These are phyloP conservation scores for Phoxinus phoxinus DNA, from an alignment of 2,113 vertebrate species.

Conservation along the genomic window DNA sequence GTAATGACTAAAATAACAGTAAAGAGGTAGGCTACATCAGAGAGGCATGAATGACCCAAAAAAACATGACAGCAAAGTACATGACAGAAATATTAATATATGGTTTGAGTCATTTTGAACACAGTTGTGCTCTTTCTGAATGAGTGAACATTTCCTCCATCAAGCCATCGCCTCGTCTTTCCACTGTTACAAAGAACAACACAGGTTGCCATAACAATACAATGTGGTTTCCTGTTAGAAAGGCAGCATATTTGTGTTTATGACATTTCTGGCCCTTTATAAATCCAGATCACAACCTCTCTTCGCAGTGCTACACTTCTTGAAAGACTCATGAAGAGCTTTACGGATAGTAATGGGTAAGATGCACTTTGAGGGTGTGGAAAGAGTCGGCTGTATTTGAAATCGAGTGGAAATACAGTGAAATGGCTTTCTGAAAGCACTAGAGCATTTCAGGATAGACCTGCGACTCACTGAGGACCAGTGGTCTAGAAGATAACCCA, in stretches of 20 bases:
- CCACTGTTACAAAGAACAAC: constrained; percentile 60
- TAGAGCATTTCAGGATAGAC: not conserved
- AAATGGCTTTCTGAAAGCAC: not conserved
- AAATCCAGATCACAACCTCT: constrained; percentile 17
- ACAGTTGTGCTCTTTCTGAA: constrained; percentile 14
- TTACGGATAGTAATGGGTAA: not conserved
- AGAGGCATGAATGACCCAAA: not conserved
- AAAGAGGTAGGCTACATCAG: not conserved
- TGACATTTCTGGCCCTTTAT: constrained; percentile 8
- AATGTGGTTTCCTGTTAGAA: constrained; percentile 62
- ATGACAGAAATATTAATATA: not conserved
- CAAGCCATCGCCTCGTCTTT: constrained; percentile 58
- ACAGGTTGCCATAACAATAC: constrained; percentile 67
- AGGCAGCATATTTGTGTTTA: constrained; percentile 27
- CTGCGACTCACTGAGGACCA: not conserved
- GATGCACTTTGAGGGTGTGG: not conserved
- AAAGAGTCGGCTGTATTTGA: not conserved
- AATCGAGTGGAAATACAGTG: not conserved
- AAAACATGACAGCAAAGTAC: not conserved
- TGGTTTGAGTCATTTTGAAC: constrained; percentile 6
- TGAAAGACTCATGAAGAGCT: not conserved
- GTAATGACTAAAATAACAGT: not conserved
- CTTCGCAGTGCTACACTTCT: not conserved
- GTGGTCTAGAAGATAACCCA: constrained; percentile 26
- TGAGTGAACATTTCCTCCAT: constrained; percentile 53